Conservation (phyloP, 2,113 vertebrate genomes). For the Mus spicilegus region DNA sequence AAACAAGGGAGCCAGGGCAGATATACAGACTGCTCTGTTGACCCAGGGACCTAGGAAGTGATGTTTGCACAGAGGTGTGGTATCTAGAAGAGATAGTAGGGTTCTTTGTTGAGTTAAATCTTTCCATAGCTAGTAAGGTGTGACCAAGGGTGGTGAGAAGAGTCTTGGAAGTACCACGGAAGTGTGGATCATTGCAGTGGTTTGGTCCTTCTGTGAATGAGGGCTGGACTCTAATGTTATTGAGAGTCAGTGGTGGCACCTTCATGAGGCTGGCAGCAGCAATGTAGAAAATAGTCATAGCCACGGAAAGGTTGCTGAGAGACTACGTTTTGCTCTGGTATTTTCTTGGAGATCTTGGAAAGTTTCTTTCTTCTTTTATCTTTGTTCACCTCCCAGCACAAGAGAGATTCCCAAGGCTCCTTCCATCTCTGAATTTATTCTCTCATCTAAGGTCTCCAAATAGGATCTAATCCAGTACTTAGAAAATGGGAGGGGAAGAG, state of each 20-base stretch:
- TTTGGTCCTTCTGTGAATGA: not conserved
- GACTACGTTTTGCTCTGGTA: not conserved
- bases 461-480: not conserved
- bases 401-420: not conserved
- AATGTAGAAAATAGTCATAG: accelerated
- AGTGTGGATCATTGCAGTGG: not conserved
- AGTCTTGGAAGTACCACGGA: not conserved
- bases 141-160: not conserved
- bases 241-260: not conserved
- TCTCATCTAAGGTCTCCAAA: too few species aligned
- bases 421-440: not conserved
- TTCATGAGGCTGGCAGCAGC: not conserved
- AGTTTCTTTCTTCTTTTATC: not conserved
- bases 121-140: not conserved
- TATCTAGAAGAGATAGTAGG: too few species aligned
- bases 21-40: not conserved
- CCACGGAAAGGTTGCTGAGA: too few species aligned
- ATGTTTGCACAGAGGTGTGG: not conserved
- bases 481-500: not conserved
- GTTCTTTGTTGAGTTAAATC: not conserved
- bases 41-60: not conserved
- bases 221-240: not conserved
- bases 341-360: not conserved
- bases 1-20: not conserved
- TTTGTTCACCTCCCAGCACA: not conserved